phyloP scores from a whole-genome alignment of 2,113 vertebrate genomes.

The Pelobates fuscus region DNA sequence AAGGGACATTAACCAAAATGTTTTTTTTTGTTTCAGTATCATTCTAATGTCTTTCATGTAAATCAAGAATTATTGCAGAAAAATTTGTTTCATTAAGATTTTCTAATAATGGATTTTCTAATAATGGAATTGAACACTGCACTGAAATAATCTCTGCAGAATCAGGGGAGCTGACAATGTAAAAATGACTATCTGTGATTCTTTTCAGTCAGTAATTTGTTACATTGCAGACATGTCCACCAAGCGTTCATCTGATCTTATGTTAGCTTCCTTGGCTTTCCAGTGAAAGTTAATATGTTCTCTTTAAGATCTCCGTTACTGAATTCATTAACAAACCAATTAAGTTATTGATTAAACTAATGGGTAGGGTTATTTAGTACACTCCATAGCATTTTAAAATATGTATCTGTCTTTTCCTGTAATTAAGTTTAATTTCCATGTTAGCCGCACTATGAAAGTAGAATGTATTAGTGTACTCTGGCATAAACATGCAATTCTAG shows the following conservation, averaged over 20 bases:
- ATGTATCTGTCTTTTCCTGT: too few species aligned
- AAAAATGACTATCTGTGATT: constrained; percentile 20
- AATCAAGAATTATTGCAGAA: not conserved
- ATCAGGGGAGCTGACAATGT: constrained; percentile 14
- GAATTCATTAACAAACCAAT: constrained; percentile 37
- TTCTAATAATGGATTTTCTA: constrained; percentile 8
- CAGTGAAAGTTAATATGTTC: constrained; percentile 22
- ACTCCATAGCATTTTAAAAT: too few species aligned
- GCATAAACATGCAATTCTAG: too few species aligned
- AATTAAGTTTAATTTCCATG: too few species aligned
- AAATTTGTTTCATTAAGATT: constrained; percentile 17
- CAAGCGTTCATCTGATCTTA: constrained; percentile 7
- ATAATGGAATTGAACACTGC: constrained; percentile 10
- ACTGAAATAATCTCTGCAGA: constrained; percentile 24
- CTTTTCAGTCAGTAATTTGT: not conserved
- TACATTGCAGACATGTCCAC: constrained; percentile 24
- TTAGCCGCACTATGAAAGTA: too few species aligned
- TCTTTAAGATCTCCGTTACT: constrained; percentile 2
- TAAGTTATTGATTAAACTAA: constrained; percentile 29
- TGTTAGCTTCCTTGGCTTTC: constrained; percentile 26
- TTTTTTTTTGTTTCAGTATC: too few species aligned
- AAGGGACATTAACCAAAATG: too few species aligned
- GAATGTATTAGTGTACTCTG: too few species aligned
- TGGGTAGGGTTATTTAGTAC: not conserved
- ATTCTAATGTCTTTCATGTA: too few species aligned